Evolutionary conservation across 2,113 vertebrate genomes (phyloP).

Genomic region (Oenanthe melanoleuca): DNA sequence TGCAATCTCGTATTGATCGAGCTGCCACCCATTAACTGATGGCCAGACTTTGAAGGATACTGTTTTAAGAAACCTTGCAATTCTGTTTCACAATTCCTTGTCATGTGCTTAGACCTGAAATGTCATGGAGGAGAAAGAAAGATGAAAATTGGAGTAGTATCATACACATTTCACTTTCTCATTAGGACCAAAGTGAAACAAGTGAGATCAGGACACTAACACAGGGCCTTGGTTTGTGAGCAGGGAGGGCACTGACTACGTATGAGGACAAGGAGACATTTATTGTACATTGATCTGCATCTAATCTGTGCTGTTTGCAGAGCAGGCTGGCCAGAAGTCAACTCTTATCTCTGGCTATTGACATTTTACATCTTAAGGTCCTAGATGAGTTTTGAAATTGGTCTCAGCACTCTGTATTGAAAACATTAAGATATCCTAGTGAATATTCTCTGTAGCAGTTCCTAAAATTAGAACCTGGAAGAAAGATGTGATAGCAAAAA

Average conservation of each 20-base stretch:
- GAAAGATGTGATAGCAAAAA: slow-evolving; percentile 12
- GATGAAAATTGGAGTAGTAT: neutral
- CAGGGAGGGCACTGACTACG: rapidly evolving
- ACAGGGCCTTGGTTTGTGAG: neutral
- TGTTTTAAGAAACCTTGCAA: slow-evolving; percentile 28
- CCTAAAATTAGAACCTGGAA: neutral
- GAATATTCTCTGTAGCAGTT: slow-evolving; percentile 2
- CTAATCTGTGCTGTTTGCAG: slow-evolving; percentile 47
- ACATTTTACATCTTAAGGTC: slow-evolving; percentile 49
- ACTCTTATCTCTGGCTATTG: slow-evolving; percentile 63
- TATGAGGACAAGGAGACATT: neutral
- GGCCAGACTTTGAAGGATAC: slow-evolving; percentile 47
- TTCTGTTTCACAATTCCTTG: slow-evolving; percentile 25
- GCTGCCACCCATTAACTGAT: slow-evolving; percentile 55
- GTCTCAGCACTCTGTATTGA: neutral
- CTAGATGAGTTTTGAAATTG: slow-evolving; percentile 23
- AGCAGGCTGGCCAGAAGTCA: slow-evolving; percentile 38
- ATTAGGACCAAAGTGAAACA: neutral
- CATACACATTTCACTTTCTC: neutral
- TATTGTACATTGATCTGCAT: slow-evolving; percentile 57
- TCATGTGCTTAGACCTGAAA: neutral
- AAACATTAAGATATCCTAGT: neutral
- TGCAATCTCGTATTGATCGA: slow-evolving; percentile 70
- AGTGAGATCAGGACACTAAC: neutral
- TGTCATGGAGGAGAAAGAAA: neutral